A percentile compares a stretch with the other conserved stretches of the same genome.
These are phyloP conservation scores for Pseudolaguvia tuberculata DNA, from an alignment of 2,113 vertebrate species.

Conservation along the genomic window DNA sequence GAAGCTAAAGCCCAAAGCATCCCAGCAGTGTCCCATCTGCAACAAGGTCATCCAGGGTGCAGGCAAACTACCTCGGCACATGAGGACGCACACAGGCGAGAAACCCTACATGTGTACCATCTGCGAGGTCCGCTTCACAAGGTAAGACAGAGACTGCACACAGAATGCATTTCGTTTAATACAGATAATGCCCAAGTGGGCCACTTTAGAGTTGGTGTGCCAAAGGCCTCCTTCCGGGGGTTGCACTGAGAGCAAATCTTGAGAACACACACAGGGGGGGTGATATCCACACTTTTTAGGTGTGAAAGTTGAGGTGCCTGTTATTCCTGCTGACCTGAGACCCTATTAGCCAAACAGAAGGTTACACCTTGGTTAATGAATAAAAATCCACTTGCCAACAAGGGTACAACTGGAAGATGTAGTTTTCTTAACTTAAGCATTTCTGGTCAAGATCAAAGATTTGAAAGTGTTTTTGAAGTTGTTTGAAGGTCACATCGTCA, in stretches of 20 bases:
- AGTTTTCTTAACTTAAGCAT: not conserved
- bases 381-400: conserved; percentile 9
- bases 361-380: not conserved
- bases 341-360: conserved; percentile 26
- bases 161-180: conserved; percentile 4
- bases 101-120: conserved; percentile 98
- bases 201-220: conserved; percentile 6
- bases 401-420: not conserved
- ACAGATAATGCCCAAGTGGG: conserved; percentile 4
- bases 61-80: conserved; percentile 93
- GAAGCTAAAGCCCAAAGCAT: conserved; percentile 96
- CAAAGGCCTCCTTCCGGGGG: conserved; percentile 11
- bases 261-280: conserved; percentile 26
- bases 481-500: conserved; percentile 19
- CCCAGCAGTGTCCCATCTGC: conserved; percentile 97
- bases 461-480: conserved; percentile 8
- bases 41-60: conserved; percentile 99
- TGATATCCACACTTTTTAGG: conserved; percentile 18
- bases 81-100: conserved; percentile 96
- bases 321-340: conserved; percentile 23
- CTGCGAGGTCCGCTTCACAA: conserved; percentile 98
- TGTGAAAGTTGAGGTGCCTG: conserved; percentile 38
- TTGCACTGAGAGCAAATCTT: conserved; percentile 11
- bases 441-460: not conserved
- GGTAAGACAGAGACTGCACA: conserved; percentile 67